A percentile compares a stretch with the other conserved stretches of the same genome.
phyloP scores from a whole-genome alignment of 2,113 vertebrate genomes.

The Oreochromis spilurus region DNA sequence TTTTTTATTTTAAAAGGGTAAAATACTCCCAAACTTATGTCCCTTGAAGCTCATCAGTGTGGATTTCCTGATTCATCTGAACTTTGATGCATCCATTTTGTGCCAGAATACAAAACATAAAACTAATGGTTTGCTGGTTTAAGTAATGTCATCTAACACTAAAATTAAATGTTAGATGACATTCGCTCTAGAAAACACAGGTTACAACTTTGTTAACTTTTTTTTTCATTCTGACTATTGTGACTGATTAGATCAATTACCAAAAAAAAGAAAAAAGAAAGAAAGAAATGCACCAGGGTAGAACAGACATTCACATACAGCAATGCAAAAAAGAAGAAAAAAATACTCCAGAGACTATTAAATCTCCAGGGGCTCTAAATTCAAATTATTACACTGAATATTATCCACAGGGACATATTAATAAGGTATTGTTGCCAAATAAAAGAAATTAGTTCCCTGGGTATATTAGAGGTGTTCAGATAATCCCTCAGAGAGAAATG shows the following conservation, averaged over 20 bases:
- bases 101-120: background rate
- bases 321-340: background rate
- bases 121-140: background rate
- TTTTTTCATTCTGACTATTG: background rate
- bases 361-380: background rate
- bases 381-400: background rate
- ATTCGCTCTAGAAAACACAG: background rate
- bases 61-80: background rate
- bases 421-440: slow-evolving; percentile 2
- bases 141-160: background rate
- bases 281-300: background rate
- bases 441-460: slow-evolving; percentile 31
- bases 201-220: background rate
- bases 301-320: background rate
- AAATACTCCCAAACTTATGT: background rate
- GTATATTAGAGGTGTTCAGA: slow-evolving; percentile 1
- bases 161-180: background rate
- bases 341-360: slow-evolving; percentile 11
- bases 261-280: background rate
- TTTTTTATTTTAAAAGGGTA: background rate
- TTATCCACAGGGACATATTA: slow-evolving; percentile 20
- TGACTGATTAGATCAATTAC: background rate
- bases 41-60: background rate
- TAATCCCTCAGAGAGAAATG: background rate
- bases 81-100: background rate